Evolutionary conservation across 2,113 vertebrate genomes (phyloP).

Genomic region (Sardina pilchardus): DNA sequence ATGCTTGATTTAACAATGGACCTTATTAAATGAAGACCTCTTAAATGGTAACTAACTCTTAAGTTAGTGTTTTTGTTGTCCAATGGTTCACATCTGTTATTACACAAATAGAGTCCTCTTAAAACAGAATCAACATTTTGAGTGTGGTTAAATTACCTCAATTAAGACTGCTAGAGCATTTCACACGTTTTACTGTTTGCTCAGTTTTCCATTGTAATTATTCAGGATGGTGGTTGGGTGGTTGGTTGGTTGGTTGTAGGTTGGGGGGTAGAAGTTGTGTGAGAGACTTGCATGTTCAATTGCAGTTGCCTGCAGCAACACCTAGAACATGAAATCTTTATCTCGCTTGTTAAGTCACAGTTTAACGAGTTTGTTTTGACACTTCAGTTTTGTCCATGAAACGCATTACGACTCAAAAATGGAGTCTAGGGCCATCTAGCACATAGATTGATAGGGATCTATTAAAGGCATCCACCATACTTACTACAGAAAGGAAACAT

Average conservation of each 20-base stretch:
- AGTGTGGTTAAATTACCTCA: background rate
- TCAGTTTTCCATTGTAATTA: constrained; percentile 15
- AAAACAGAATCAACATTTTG: constrained; percentile 11
- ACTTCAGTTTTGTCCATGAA: constrained; percentile 48
- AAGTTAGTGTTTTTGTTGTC: background rate
- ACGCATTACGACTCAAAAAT: constrained; percentile 39
- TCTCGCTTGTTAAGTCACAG: background rate
- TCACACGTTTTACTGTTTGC: constrained; percentile 12
- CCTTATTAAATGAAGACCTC: background rate
- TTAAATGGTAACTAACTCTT: background rate
- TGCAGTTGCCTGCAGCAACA: background rate
- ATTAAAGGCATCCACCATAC: background rate
- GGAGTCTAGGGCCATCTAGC: background rate
- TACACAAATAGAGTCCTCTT: background rate
- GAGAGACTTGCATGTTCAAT: background rate
- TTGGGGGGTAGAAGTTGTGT: background rate
- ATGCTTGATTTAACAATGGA: background rate
- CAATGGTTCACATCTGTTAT: background rate
- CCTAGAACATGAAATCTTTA: background rate
- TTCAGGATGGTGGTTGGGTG: constrained; percentile 1
- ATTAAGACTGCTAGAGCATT: background rate
- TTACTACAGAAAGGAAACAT: background rate
- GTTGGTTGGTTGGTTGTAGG: too few relatives aligned
- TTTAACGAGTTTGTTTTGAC: constrained; percentile 58
- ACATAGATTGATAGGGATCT: background rate